Evolutionary conservation across 2,888 invertebrate genomes (phyloP), one percentile per base, ranked within the genome.

Genomic region (Hirtodrosophila trivittata): DNA sequence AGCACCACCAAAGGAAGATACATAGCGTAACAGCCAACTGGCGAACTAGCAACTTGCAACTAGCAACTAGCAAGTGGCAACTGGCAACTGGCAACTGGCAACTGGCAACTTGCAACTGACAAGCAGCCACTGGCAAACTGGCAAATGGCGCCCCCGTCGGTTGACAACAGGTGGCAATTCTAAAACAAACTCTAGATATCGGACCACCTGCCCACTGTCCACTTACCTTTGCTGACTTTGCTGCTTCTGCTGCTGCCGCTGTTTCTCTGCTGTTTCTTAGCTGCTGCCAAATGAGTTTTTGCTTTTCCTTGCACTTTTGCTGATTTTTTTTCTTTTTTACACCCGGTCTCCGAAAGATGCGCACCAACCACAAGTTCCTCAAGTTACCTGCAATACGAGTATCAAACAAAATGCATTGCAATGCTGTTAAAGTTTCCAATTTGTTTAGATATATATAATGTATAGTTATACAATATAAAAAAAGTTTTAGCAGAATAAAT

Each of bases 141-240:
- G 39, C 16, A 21, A 50, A 32, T 57, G 50, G 54, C 65, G 59
- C 50, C 60, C 55, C 30, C 59, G 30, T 38, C 46, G 18, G 54
- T 59, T 56, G 66, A 75, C 76, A 81, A 77, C 77, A 77, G 82
- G 77, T 77, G 77, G 82, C 82, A 63, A 57, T 54, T 50, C 39
- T 32, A 54, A 9, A 71, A 46, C 42, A 26, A 45, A 30, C 55
- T 35, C 45, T 38, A 62, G 56, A 57, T 66, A 66, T 62, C 60
- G 18, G 66, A 70, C 47, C 65, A 69, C 68, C 69, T 69, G 68
- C 59, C 58, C 60, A 39, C 62, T 66, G 62, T 66, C 51, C 56
- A 71, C 71, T 71, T 70, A 71, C 66, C 69, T 70, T 52, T 28
- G 21, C 18, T 28, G 2, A 13, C n/a, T 28, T 21, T 28, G 28